phyloP scores from a whole-genome alignment of 2,797 vertebrate genomes.

The Aeoliscus strigatus region DNA sequence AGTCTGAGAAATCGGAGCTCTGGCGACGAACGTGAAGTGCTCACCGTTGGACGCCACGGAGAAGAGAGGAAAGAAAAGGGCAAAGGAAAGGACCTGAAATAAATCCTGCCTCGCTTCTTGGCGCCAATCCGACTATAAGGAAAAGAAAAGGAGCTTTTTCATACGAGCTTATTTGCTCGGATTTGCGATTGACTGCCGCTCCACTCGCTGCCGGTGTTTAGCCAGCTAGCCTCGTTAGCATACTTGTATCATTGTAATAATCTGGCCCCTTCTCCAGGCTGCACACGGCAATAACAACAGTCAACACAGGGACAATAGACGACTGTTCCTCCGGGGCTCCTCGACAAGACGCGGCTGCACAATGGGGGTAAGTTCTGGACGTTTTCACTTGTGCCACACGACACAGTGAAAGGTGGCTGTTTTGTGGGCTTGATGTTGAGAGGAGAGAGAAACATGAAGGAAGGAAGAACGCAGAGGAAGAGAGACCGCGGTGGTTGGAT shows the following conservation, averaged over 20 bases:
- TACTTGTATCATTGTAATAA: conserved; percentile 52
- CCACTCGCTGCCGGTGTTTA: conserved; percentile 4
- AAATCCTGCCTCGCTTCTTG: conserved; percentile 60
- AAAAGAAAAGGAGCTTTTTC: conserved; percentile 14
- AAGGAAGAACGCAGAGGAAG: conserved; percentile 11
- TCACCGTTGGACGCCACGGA: conserved; percentile 43
- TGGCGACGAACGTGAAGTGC: conserved; percentile 44
- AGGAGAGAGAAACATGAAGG: conserved; percentile 11
- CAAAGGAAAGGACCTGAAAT: conserved; percentile 38
- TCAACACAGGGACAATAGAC: conserved; percentile 53
- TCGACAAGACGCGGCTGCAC: conserved; percentile 40
- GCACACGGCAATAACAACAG: conserved; percentile 47
- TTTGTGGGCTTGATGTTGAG: conserved; percentile 26
- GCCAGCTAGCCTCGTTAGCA: conserved; percentile 53
- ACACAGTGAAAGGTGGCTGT: conserved; percentile 26
- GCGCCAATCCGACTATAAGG: conserved; percentile 62
- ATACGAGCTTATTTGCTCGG: conserved; percentile 10
- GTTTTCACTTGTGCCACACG: conserved; percentile 22
- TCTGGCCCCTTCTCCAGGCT: conserved; percentile 34
- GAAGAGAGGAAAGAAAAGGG: conserved; percentile 45
- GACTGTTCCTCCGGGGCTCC: conserved; percentile 44
- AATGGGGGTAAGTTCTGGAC: conserved; percentile 79
- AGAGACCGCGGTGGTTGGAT: conserved; percentile 46
- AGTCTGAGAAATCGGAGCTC: conserved; percentile 24
- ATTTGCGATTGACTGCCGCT: neutral